Base-by-base conservation (phyloP, 2,797 vertebrate species). In the Phataginus tricuspis region DNA sequence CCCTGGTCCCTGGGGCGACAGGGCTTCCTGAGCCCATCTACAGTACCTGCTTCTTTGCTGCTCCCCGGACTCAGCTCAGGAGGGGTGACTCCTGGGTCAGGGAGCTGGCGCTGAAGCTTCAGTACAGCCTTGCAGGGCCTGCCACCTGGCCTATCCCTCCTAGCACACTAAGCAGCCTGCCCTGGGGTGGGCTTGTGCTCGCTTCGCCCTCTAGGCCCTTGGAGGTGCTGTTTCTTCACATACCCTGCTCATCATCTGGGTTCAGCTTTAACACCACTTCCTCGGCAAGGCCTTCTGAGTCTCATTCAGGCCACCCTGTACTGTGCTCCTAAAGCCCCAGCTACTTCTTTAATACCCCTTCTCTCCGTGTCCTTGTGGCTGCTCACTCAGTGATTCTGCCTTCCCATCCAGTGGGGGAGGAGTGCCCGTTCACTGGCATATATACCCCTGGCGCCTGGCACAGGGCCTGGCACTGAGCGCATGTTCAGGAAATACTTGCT, bases 391-490 rank as follows among this genome's bases (percentile, higher is more conserved):
- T 63, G 18, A 25, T 31, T 31, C 4, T 5, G 1, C 63, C 55
- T 37, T 34, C 66, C 57, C 19, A 1, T 53, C 79, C 19, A 29
- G 11, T 1, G 1, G 29, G n/a, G 12, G 49, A 53, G 31, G 34
- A 31, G 29, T 2, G 5, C 2, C 0, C 39, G 39, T 61, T 69
- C 51, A 12, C 53, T 10, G 18, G 11, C 13, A 15, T 31, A 12
- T 9, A 0, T 9, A 13, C 27, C n/a, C 16, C 15, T 3, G 1
- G 53, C 0, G 0, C 53, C 53, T 45, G 9, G 61, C 4, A 15
- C 29, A 7, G 12, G 3, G 1, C 72, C 39, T 23, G 55, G 37
- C n/a, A 23, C 16, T 7, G 7, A 61, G 68, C 42, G 5, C 1
- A 0, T 59, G 69, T 14, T 92, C 37, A 29, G 77, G 37, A 87